Base-by-base conservation (phyloP, 2,888 invertebrate species). In the Perdita meconis region DNA sequence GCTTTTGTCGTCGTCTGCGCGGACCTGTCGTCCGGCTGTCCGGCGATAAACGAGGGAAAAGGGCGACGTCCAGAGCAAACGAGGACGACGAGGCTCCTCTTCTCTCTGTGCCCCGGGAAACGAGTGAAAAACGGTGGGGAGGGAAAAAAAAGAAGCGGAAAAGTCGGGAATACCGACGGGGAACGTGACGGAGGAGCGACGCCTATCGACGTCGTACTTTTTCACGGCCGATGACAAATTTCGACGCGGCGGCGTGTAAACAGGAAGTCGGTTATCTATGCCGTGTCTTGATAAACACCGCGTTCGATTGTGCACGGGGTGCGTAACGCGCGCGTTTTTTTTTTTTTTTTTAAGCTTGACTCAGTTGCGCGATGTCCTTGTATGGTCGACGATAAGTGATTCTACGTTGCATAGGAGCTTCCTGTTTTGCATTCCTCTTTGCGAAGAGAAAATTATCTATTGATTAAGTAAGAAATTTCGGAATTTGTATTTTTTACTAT, bases 241-340 rank as follows among this genome's bases (percentile, higher is more conserved):
- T 60, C n/a, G 55, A 69, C 72, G 74, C 57, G 75, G 53, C 72
- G 69, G 42, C 63, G 67, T 63, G 68, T 67, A 80, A 81, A 81
- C 84, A 85, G 84, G 84, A 84, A 67, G 80, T 24, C 44, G 44
- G 63, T 68, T 84, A 84, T 84, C 84, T 81, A 24, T 38, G 47
- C 19, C 24, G 57, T 47, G 47, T n/a, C 22, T 26, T 68, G 81
- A 84, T 80, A 77, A 74, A 77, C 61, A 44, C 34, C 22, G 16
- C 16, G 24, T 12, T 34, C 8, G 16, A 36, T 26, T 63, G 47
- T 10, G 12, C 24, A 24, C 3, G 30, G 53, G 50, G 40, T 13
- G 19, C 38, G 16, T 47, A 40, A 44, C 8, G 47, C 12, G 44
- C 16, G 44, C 24, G n/a, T n/a, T n/a, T n/a, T n/a, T n/a, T n/a